phyloP scores from a whole-genome alignment of 1,140 invertebrate species.

The Melitaea cinxia region DNA sequence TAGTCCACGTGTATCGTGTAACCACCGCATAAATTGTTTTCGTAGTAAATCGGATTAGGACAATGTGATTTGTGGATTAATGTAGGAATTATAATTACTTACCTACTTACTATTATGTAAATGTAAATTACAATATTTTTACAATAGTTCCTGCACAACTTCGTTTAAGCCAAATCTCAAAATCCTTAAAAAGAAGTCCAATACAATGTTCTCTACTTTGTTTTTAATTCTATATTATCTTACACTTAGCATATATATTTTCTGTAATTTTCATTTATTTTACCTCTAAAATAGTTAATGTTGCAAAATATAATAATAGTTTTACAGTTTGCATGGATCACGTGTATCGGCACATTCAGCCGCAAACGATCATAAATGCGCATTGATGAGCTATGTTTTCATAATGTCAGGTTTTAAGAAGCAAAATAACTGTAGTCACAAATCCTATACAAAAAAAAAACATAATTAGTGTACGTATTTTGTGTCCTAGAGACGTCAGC shows the following conservation, averaged over 20 bases:
- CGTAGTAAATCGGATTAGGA: background rate
- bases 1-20: slow-evolving; percentile 15
- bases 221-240: no score
- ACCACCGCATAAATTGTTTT: background rate
- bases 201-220: no score
- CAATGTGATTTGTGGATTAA: background rate
- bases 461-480: background rate
- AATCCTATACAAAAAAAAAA: slow-evolving; percentile 14
- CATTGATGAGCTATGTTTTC: slow-evolving; percentile 3
- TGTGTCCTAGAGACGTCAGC: background rate
- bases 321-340: background rate
- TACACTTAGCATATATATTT: no score
- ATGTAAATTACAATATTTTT: no score
- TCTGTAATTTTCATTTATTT: no score
- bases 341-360: background rate
- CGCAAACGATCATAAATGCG: slow-evolving; percentile 12
- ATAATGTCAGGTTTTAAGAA: slow-evolving; percentile 16
- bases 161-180: no score
- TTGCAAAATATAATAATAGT: background rate
- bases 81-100: no score
- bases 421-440: slow-evolving; percentile 15
- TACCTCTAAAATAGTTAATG: background rate
- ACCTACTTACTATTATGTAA: no score
- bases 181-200: no score
- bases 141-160: no score